Evolutionary conservation across 2,113 vertebrate species (phyloP), one percentile per base, ranked within the genome.

Genomic region (Cynopterus brachyotis): DNA sequence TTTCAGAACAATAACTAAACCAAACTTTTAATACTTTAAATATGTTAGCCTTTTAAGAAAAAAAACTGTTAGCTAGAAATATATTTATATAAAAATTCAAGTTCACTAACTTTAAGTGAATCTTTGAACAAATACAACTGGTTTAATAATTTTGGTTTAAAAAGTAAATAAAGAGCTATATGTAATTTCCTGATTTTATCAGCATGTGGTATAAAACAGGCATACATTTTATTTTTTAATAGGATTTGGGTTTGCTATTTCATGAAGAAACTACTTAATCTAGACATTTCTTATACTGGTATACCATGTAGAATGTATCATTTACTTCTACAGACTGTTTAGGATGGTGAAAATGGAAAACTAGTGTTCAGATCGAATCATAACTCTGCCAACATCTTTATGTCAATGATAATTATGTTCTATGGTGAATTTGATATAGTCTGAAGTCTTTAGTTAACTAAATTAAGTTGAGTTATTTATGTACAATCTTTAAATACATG

Each of bases 171-270:
- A 78, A 37, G 19, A 35, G 2, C 5, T 64, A n/a, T 70, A 42
- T 55, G 75, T 64, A 50, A 85, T 75, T 69, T 94, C 10, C 9
- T 62, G 64, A 53, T 8, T 80, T 64, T 64, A 76, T 78, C 22
- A 32, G 9, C n/a, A 42, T 45, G 7, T 83, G 28, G 1, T 64
- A 72, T n/a, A 90, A 96, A 93, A 80, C 26, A 83, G 32, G 9
- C n/a, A 78, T 30, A 57, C 3, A 50, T 82, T 35, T 90, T 86
- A 55, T 85, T 80, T 95, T 96, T 72, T 59, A 89, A 50, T 73
- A 72, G 28, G 6, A 62, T 81, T 93, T 32, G 9, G 13, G 32
- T 76, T 82, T 96, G 47, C 85, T 42, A 76, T 76, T 60, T 96
- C 67, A 53, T 69, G 24, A 78, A 93, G 50, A 70, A 5, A 19